Base-by-base conservation (phyloP, 2,888 invertebrate species). In the Cerastis rubricosa region DNA sequence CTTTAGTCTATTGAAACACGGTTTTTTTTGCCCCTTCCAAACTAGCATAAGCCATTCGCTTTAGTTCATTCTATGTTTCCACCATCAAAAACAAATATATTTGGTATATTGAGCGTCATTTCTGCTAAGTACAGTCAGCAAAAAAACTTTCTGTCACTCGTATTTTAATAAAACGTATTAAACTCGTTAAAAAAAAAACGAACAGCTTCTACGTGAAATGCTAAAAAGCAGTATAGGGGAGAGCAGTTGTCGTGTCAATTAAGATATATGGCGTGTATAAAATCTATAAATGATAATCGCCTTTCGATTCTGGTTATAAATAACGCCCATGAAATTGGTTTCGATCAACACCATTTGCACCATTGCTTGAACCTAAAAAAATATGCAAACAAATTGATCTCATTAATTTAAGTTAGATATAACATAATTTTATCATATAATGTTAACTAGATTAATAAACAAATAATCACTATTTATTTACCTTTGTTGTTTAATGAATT, bases 361-460 rank as follows among this genome's bases (percentile, higher is more conserved):
- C 9, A 49, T 72, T n/a, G 12, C 74, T 17, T 14, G 6, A 14
- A 17, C 12, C 19, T 64, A 12, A 17, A 25, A n/a, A 47, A 54
- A 54, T 22, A 22, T n/a, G 22, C 17, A 74, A 74, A 61, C 12
- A 75, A 76, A 47, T 35, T 59, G 22, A 67, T 81, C 57, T 70
- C 66, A 71, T 81, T 70, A 63, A 51, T 22, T 66, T 71, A 74
- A 73, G 45, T 74, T 74, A 81, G 57, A 22, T 75, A n/a, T 25
- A n/a, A 51, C 11, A 45, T 51, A 40, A 17, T 59, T 47, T 61
- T 5, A 54, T 76, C 45, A 51, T 40, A 22, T n/a, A 63, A 66
- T 66, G 61, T 74, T 63, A 74, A 45, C 25, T 81, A 82, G 69
- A 2, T 51, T 61, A 63, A n/a, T 45, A 78, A 57, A 78, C 5